Base-by-base conservation (phyloP, 2,797 vertebrate species). In the Neoniphon sammara region DNA sequence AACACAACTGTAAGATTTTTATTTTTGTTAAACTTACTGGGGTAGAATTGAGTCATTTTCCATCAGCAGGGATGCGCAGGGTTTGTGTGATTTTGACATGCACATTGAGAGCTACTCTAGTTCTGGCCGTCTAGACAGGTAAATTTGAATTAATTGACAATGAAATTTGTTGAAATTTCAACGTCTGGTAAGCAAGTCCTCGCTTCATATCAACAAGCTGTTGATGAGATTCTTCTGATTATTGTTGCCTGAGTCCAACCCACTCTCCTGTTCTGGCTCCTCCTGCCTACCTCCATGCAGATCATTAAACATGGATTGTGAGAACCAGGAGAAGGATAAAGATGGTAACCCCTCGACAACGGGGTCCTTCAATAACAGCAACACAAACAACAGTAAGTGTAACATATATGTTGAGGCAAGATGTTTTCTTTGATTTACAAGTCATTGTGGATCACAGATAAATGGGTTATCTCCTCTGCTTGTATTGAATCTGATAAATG, bases 251-350 rank as follows among this genome's bases (percentile, higher is more conserved):
- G 3, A 20, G 60, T 73, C 50, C 4, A 55, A 70, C 55, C n/a
- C 25, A 5, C 0, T 57, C 21, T 59, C 46, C 18, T 65, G 4
- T 25, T 49, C 57, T 7, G 11, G 5, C 3, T 34, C 18, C 10
- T 52, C n/a, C 34, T 8, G 53, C 17, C 39, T 47, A 55, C 56
- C 30, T 10, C 47, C 10, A 36, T 81, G 59, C 90, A 99, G 98
- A 92, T 99, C 98, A 87, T 96, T 99, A 93, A 99, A 99, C 91
- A 99, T 99, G 98, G 98, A 99, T 91, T 99, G 98, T 93, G 98
- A 99, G 93, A 99, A 98, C 92, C 98, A 99, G 94, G 98, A 99
- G 87, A 99, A 99, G 86, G 98, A 99, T 88, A 99, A 99, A 85
- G 98, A 99, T 72, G 96, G 87, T 44, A 97, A 94, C 92, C 94